Evolutionary conservation across 2,797 vertebrate species (phyloP).

Genomic region (Dryobates pubescens): DNA sequence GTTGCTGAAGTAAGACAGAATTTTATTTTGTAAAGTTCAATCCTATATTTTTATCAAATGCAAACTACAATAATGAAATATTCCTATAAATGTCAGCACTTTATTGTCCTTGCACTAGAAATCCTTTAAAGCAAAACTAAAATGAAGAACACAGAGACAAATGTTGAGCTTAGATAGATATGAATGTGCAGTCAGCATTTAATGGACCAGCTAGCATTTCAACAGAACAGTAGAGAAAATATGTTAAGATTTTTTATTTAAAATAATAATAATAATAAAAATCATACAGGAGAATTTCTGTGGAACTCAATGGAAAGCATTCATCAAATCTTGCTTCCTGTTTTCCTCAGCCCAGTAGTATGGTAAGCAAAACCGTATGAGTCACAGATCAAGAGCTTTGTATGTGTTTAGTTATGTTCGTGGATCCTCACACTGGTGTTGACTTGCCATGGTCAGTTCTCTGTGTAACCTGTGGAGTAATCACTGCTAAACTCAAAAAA

Average conservation of each 20-base stretch:
- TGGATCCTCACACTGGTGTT: slow-evolving; percentile 39
- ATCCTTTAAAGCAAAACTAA: slow-evolving; percentile 51
- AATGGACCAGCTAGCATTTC: slow-evolving; percentile 61
- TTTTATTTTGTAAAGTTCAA: slow-evolving; percentile 63
- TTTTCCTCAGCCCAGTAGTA: slow-evolving; percentile 49
- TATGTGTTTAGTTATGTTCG: slow-evolving; percentile 29
- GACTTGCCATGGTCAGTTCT: slow-evolving; percentile 2
- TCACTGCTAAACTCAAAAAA: neutral
- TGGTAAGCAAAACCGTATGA: slow-evolving; percentile 35
- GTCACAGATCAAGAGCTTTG: slow-evolving; percentile 32
- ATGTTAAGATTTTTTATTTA: slow-evolving; percentile 72
- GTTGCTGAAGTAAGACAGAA: slow-evolving; percentile 16
- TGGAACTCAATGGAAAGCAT: slow-evolving; percentile 46
- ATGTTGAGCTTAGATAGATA: slow-evolving; percentile 50
- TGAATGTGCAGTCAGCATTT: slow-evolving; percentile 64
- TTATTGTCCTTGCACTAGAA: slow-evolving; percentile 41
- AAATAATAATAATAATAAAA: slow-evolving; percentile 60
- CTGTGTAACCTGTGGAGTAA: neutral
- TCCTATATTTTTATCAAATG: slow-evolving; percentile 56
- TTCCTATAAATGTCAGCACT: slow-evolving; percentile 57
- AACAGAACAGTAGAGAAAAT: slow-evolving; percentile 64
- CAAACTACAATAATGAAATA: slow-evolving; percentile 45
- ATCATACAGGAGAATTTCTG: slow-evolving; percentile 59
- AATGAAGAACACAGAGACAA: slow-evolving; percentile 52
- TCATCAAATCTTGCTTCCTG: slow-evolving; percentile 43